Conservation (phyloP, 1,140 invertebrate species). For the Drosophila prosaltans region DNA sequence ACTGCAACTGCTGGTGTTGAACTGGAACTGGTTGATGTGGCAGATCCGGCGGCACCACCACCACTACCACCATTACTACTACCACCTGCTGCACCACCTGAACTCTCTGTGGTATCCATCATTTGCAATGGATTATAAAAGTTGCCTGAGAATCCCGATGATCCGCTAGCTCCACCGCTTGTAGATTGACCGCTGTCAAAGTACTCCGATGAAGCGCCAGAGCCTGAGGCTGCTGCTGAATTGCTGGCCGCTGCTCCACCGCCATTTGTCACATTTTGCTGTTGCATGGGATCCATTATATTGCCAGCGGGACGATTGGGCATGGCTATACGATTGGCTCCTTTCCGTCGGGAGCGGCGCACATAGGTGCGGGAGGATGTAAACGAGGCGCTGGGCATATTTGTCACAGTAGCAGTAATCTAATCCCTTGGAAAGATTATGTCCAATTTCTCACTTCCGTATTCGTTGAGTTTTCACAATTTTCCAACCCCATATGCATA, state of each 20-base stretch:
- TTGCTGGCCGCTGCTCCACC: conserved; percentile 59
- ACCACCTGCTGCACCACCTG: conserved; percentile 15
- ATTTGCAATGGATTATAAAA: conserved; percentile 61
- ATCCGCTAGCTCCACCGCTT: conserved; percentile 37
- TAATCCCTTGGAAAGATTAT: conserved; percentile 22
- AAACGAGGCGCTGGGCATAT: conserved; percentile 95
- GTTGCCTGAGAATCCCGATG: conserved; percentile 43
- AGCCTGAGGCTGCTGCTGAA: conserved; percentile 20
- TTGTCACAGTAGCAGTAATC: conserved; percentile 66
- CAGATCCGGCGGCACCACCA: conserved; percentile 5
- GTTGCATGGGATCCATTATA: conserved; percentile 83
- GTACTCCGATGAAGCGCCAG: conserved; percentile 52
- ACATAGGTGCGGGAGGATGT: conserved; percentile 93
- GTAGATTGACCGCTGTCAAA: conserved; percentile 66
- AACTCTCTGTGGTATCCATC: conserved; percentile 68
- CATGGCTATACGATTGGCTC: conserved; percentile 91
- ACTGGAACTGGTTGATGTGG: conserved; percentile 25
- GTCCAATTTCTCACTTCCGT: conserved; percentile 47
- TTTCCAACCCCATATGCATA: conserved; percentile 75
- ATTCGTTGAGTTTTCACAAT: conserved; percentile 62
- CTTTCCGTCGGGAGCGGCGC: conserved; percentile 91
- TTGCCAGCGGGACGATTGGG: conserved; percentile 89
- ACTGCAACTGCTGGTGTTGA: conserved; percentile 40
- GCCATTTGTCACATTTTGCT: conserved; percentile 87
- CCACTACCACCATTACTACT: conserved; percentile 24